These are phyloP conservation scores for Fragum fragum DNA, from an alignment of 2,888 invertebrate species.

Conservation along the genomic window DNA sequence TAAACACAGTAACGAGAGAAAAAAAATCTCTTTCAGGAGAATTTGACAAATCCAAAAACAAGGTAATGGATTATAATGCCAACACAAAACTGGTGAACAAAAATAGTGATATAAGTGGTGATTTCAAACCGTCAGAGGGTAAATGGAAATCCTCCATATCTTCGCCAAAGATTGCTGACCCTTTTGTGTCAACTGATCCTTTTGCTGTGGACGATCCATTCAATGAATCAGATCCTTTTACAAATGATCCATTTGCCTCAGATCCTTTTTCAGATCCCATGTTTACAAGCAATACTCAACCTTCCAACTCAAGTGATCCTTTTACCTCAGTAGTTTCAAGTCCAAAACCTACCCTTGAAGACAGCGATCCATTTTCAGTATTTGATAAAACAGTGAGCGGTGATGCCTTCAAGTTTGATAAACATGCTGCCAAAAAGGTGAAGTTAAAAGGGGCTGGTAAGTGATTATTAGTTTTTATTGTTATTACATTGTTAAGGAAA, in stretches of 20 bases:
- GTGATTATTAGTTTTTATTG: too few species aligned
- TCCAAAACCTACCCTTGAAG: slow-evolving; percentile 46
- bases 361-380: slow-evolving; percentile 70
- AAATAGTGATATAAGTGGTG: background rate
- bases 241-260: slow-evolving; percentile 63
- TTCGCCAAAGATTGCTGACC: slow-evolving; percentile 55
- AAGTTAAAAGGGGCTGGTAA: slow-evolving; percentile 61
- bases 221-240: slow-evolving; percentile 59
- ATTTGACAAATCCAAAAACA: background rate
- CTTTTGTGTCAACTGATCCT: slow-evolving; percentile 70
- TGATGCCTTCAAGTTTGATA: slow-evolving; percentile 69
- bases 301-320: slow-evolving; percentile 63
- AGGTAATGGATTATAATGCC: background rate
- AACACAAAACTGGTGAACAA: background rate
- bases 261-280: slow-evolving; percentile 60
- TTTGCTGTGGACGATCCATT: slow-evolving; percentile 67
- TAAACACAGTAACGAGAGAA: background rate
- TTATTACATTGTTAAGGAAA: too few species aligned
- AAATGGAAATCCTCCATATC: slow-evolving; percentile 32
- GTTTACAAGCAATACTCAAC: slow-evolving; percentile 30
- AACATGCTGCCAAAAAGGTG: slow-evolving; percentile 54
- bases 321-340: slow-evolving; percentile 65
- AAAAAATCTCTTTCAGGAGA: background rate
- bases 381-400: slow-evolving; percentile 70
- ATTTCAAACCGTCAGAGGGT: background rate